Conservation (phyloP, 2,888 invertebrate genomes). For the Drosophila eohydei region DNA sequence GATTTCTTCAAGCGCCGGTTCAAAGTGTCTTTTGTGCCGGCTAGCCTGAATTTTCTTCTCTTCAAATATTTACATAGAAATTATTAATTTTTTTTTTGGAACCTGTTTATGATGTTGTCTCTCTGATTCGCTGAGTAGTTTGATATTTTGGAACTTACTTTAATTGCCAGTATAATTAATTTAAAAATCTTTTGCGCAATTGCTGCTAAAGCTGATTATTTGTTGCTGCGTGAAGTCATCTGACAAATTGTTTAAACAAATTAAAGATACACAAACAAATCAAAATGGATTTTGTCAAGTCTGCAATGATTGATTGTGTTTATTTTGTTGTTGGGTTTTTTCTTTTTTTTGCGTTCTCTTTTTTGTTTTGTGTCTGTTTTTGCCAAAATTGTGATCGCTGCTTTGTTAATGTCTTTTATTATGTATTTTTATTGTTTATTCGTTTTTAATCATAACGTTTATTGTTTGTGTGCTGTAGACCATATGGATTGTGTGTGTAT, state of each 20-base stretch:
- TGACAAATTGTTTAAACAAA: constrained; percentile 66
- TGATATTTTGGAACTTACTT: constrained; percentile 45
- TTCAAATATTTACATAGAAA: constrained; percentile 8
- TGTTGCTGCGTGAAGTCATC: constrained; percentile 71
- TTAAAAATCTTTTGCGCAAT: constrained; percentile 56
- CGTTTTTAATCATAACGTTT: constrained; percentile 76
- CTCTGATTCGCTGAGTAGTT: constrained; percentile 9
- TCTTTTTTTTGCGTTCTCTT: constrained; percentile 13
- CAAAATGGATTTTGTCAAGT: constrained; percentile 55
- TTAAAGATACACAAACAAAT: constrained; percentile 60
- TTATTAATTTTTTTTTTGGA: constrained; percentile 9
- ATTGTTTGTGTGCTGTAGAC: constrained; percentile 60
- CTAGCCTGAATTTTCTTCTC: constrained; percentile 10
- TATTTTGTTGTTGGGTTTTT: constrained; percentile 30
- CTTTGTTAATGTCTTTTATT: constrained; percentile 46
- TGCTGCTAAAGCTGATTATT: constrained; percentile 28
- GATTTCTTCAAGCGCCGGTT: constrained; percentile 52
- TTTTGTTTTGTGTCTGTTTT: constrained; percentile 32
- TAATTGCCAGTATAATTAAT: constrained; percentile 58
- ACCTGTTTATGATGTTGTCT: constrained; percentile 21
- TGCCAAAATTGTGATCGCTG: constrained; percentile 51
- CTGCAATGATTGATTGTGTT: constrained; percentile 65
- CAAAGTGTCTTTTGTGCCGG: constrained; percentile 38
- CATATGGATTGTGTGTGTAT: constrained; percentile 44
- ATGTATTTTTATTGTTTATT: constrained; percentile 68